Evolutionary conservation across 2,797 vertebrate genomes (phyloP).

Genomic region (Liparis tanakae): DNA sequence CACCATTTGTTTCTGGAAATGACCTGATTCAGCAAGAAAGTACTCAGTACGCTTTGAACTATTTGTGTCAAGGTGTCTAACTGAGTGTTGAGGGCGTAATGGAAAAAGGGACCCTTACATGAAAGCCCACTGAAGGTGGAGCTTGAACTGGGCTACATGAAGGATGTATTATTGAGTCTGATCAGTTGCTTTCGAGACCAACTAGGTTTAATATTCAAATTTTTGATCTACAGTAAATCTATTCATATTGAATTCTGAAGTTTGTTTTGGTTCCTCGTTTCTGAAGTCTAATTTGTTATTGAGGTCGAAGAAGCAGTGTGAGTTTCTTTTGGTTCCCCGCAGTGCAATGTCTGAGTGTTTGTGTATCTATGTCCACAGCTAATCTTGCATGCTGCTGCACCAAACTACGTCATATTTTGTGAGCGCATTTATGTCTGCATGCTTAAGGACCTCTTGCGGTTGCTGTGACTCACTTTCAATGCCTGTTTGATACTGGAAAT

Average conservation of each 20-base stretch:
- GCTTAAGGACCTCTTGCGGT: background rate
- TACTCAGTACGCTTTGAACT: background rate
- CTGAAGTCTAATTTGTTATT: background rate
- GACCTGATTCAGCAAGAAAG: background rate
- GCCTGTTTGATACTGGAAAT: background rate
- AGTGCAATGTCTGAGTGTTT: background rate
- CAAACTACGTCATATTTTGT: background rate
- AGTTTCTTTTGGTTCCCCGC: background rate
- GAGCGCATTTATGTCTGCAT: background rate
- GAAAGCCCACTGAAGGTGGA: background rate
- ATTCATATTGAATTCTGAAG: background rate
- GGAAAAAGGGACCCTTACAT: background rate
- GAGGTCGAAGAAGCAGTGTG: background rate
- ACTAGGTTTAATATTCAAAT: background rate
- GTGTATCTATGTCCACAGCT: background rate
- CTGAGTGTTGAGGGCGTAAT: background rate
- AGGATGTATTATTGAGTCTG: background rate
- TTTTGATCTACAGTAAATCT: background rate
- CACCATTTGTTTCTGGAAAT: background rate
- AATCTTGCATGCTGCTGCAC: background rate
- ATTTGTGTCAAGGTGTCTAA: background rate
- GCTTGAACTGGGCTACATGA: background rate
- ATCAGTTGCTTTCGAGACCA: background rate
- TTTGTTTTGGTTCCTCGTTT: background rate
- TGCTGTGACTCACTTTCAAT: background rate